Conservation (phyloP, 2,888 invertebrate genomes). For the Schizaphis graminum region DNA sequence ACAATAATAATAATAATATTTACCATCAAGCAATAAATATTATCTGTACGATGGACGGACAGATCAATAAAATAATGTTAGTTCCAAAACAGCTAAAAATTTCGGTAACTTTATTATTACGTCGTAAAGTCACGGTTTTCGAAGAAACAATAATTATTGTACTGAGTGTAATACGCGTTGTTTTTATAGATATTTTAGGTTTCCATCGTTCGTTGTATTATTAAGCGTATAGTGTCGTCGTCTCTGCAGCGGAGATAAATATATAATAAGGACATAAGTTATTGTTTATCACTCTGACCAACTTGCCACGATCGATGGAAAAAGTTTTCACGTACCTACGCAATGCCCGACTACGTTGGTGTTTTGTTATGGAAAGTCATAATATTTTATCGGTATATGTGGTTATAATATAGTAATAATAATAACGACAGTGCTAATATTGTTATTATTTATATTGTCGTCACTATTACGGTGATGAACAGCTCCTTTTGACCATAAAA, state of each 20-base stretch:
- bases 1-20: neutral
- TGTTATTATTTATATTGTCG: neutral
- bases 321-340: neutral
- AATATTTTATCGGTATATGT: neutral
- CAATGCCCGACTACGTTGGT: neutral
- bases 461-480: neutral
- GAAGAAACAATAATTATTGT: neutral
- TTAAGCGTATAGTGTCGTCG: neutral
- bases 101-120: neutral
- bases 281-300: neutral
- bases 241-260: neutral
- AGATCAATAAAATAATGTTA: neutral
- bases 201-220: neutral
- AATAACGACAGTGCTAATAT: too few species aligned
- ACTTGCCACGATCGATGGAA: neutral
- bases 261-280: neutral
- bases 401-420: too few species aligned
- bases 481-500: neutral
- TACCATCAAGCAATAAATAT: neutral
- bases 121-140: neutral
- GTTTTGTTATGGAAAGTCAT: neutral
- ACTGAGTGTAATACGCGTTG: neutral
- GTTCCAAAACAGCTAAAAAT: neutral
- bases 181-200: neutral
- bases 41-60: neutral